Evolutionary conservation across 1,140 invertebrate genomes (phyloP), one percentile per base, ranked within the genome.

Genomic region (Halesus radiatus): DNA sequence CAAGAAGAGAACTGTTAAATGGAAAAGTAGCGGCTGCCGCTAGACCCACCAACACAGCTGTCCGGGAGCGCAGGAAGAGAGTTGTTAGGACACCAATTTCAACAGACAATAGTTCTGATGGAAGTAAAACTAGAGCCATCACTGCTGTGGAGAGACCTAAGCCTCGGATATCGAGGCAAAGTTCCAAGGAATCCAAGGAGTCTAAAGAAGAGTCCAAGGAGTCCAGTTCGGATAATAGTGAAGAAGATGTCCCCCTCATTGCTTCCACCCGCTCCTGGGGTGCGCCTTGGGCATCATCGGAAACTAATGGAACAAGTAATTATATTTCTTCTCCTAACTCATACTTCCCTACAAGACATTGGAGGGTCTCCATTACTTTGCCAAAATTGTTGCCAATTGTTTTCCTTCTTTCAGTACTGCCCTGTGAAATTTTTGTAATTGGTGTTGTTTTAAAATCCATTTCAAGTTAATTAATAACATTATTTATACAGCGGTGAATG

Each of bases 271-370:
- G 88, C 26, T 88, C 88, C 80, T 90, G 88, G 89, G 88, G 89
- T 79, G 88, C 89, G 78, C 89, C 88, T 20, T 90, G 89, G 89
- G 87, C 88, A 68, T 88, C 88, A 60, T 87, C 87, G 26, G 58
- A 79, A 58, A 86, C 87, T 20, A 80, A 78, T 75, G 79, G 70
- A 16, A 56, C 53, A 54, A 68, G 77, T 79, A 18, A 58, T 70
- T 58, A 22, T 60, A 15, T 60, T 26, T 22, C 54, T 18, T 45
- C 10, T 45, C 32, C 7, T 37, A 37, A 37, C 32, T 37, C 10
- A 13, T 10, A 1, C 37, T 45, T 6, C 32, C 32, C 32, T 37
- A 37, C 32, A 37, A 29, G 26, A 5, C 26, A 5, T 29, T 29
- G 5, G 26, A 29, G 2, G 26, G 2, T 2, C 26, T 29, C 26